A percentile compares a stretch with the other conserved stretches of the same genome.
phyloP scores from a whole-genome alignment of 2,888 invertebrate species.

The Plagiodera versicolora region DNA sequence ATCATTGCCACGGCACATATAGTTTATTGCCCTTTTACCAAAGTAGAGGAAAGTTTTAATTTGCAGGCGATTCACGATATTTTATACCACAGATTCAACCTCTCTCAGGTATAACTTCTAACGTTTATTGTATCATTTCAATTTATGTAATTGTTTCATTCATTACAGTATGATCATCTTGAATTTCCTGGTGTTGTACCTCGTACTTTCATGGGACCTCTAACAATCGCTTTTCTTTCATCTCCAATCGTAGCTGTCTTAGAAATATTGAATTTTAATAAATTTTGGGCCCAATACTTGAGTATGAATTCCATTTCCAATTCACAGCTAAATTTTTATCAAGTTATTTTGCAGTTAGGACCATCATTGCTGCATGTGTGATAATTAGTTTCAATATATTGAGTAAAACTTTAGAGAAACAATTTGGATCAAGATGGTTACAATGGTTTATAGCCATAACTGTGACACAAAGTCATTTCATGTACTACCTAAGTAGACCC shows the following conservation, averaged over 20 bases:
- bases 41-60: conserved; percentile 99
- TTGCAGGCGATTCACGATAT: conserved; percentile 98
- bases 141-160: conserved; percentile 9
- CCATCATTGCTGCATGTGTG: conserved; percentile 75
- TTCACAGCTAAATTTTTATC: not conserved
- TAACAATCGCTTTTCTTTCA: conserved; percentile 76
- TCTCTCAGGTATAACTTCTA: conserved; percentile 69
- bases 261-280: conserved; percentile 70
- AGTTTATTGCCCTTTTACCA: conserved; percentile 90
- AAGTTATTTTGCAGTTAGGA: conserved; percentile 70
- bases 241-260: conserved; percentile 74
- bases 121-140: conserved; percentile 5
- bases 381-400: conserved; percentile 74
- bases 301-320: conserved; percentile 60
- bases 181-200: conserved; percentile 98
- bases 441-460: conserved; percentile 84
- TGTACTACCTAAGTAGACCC: conserved; percentile 94
- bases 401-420: conserved; percentile 70
- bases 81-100: conserved; percentile 82
- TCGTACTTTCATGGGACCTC: conserved; percentile 90
- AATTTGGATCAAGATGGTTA: conserved; percentile 77
- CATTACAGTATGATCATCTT: conserved; percentile 91
- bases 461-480: conserved; percentile 94
- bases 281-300: conserved; percentile 87
- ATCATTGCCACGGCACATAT: conserved; percentile 78